Percentiles rank a stretch among this genome's conserved stretches.
phyloP scores from a whole-genome alignment of 2,888 invertebrate genomes.

The Automeris io region DNA sequence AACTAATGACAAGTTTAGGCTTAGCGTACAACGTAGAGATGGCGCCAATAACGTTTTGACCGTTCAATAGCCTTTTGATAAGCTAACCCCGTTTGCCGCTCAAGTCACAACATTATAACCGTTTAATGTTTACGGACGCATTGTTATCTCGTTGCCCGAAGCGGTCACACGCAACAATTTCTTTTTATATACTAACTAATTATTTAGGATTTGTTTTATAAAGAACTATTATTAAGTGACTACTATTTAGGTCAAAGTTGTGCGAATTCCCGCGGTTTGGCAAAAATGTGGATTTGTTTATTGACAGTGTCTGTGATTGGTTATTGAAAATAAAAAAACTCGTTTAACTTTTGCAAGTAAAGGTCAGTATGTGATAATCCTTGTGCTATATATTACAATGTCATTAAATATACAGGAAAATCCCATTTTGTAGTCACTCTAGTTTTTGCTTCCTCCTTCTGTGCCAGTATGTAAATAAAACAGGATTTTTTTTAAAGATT shows the following conservation, averaged over 20 bases:
- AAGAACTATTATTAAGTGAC: background rate
- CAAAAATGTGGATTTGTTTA: conserved; percentile 1
- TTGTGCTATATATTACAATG: too few species aligned
- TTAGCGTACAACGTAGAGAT: too few species aligned
- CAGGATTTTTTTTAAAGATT: too few species aligned
- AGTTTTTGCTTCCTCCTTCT: too few species aligned
- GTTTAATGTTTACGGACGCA: conserved; percentile 47
- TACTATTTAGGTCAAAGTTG: background rate
- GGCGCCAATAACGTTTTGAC: conserved; percentile 16
- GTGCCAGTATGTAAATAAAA: too few species aligned
- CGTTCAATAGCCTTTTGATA: conserved; percentile 47
- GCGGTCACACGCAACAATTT: conserved; percentile 27
- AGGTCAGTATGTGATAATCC: too few species aligned
- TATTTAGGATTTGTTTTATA: background rate
- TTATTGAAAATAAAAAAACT: too few species aligned
- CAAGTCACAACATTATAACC: conserved; percentile 32
- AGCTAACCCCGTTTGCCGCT: conserved; percentile 32
- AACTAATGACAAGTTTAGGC: background rate
- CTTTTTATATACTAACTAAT: background rate
- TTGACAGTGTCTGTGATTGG: background rate
- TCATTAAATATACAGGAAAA: too few species aligned
- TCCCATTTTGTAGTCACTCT: too few species aligned
- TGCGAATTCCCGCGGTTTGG: background rate
- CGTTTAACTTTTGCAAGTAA: too few species aligned
- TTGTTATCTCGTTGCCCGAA: conserved; percentile 32